Percentiles rank a stretch among this genome's conserved stretches.
Evolutionary conservation across 2,113 vertebrate genomes (phyloP).

Genomic region (Alligator sinensis): DNA sequence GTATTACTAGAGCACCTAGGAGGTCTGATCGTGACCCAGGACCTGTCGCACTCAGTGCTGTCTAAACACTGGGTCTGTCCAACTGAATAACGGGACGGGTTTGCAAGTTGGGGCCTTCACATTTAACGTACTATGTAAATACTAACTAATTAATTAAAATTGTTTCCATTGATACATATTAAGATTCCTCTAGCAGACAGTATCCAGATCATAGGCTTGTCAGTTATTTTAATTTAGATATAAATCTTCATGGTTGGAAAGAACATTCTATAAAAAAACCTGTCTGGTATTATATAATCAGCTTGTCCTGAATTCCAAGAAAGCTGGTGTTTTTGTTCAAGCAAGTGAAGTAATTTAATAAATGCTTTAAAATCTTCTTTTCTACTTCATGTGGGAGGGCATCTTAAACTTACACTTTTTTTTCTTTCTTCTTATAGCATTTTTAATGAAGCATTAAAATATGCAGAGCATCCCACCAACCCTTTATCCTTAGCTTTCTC

Average conservation of each 20-base stretch:
- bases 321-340: constrained; percentile 78
- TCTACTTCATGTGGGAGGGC: constrained; percentile 74
- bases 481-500: constrained; percentile 50
- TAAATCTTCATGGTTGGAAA: constrained; percentile 53
- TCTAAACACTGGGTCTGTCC: background rate
- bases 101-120: accelerated
- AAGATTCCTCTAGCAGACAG: constrained; percentile 9
- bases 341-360: constrained; percentile 79
- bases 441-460: constrained; percentile 74
- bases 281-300: constrained; percentile 72
- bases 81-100: background rate
- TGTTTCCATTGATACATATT: background rate
- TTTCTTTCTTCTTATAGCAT: constrained; percentile 66
- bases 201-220: background rate
- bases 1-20: background rate
- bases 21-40: accelerated
- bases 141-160: constrained; percentile 12
- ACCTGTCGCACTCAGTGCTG: background rate
- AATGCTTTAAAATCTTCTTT: constrained; percentile 77
- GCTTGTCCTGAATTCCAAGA: constrained; percentile 77
- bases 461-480: constrained; percentile 63
- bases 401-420: constrained; percentile 65
- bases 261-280: constrained; percentile 51
- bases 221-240: background rate
- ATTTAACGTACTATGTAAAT: background rate